phyloP scores from a whole-genome alignment of 2,113 vertebrate species.

The Bos javanicus region DNA sequence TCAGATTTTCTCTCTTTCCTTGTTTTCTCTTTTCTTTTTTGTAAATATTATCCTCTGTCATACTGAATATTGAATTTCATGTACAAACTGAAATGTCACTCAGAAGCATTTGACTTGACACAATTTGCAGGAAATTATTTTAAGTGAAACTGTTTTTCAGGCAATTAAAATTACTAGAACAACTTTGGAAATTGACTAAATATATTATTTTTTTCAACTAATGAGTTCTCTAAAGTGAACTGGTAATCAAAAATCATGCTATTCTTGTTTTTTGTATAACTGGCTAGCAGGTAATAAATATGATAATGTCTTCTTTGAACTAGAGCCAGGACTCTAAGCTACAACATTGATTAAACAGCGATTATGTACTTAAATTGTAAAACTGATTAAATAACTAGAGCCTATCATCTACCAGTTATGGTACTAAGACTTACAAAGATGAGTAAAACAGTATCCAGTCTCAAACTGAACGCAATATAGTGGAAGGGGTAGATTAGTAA shows the following conservation, averaged over 20 bases:
- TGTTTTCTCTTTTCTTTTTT: not conserved
- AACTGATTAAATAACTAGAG: not conserved
- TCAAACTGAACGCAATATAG: not conserved
- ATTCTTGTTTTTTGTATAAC: not conserved
- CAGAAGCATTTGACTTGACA: not conserved
- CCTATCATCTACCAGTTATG: rapidly evolving
- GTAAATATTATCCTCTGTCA: not conserved
- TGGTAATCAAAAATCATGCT: not conserved
- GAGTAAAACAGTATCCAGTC: not conserved
- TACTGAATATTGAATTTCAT: not conserved
- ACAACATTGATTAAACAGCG: not conserved
- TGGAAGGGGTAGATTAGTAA: not conserved
- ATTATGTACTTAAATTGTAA: not conserved
- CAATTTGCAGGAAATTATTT: constrained; percentile 16
- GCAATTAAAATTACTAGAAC: constrained; percentile 24
- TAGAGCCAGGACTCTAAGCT: not conserved
- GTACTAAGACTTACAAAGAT: not conserved
- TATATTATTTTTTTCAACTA: constrained; percentile 5
- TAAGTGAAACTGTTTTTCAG: constrained; percentile 24
- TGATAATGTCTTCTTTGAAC: not conserved
- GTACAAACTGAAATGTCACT: not conserved
- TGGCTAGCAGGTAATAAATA: not conserved
- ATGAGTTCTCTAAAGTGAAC: constrained; percentile 18
- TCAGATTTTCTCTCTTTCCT: not conserved
- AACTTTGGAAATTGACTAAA: not conserved